Conservation (phyloP, 2,113 vertebrate genomes). For the Bucco capensis region DNA sequence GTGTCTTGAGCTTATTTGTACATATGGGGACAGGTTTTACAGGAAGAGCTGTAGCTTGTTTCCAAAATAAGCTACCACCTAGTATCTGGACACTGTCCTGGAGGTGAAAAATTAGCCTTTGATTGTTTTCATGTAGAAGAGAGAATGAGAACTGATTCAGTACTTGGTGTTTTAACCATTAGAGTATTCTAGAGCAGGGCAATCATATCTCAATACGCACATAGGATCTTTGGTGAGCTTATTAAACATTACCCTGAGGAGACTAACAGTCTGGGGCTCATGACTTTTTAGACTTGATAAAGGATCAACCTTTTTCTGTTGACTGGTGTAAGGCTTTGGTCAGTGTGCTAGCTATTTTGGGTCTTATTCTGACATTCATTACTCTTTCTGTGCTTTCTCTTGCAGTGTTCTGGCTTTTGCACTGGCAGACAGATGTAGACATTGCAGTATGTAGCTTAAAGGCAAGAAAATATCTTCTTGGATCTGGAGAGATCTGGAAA, state of each 20-base stretch:
- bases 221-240: background rate
- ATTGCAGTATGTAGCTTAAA: background rate
- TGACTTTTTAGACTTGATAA: background rate
- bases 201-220: accelerated
- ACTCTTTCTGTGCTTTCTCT: background rate
- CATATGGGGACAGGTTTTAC: background rate
- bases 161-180: background rate
- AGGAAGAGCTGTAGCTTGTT: background rate
- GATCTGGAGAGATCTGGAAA: background rate
- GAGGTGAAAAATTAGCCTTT: background rate
- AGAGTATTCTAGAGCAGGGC: background rate
- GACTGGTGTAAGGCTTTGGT: background rate
- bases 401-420: background rate
- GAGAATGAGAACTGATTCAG: background rate
- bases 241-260: background rate
- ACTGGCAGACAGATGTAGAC: background rate
- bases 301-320: background rate
- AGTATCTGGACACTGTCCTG: background rate
- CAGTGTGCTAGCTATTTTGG: background rate
- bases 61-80: background rate
- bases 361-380: background rate
- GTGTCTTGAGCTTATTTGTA: background rate
- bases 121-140: background rate
- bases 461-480: background rate
- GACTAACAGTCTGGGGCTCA: background rate